Conservation (phyloP, 2,797 vertebrate genomes). For the Channallabes apus region DNA sequence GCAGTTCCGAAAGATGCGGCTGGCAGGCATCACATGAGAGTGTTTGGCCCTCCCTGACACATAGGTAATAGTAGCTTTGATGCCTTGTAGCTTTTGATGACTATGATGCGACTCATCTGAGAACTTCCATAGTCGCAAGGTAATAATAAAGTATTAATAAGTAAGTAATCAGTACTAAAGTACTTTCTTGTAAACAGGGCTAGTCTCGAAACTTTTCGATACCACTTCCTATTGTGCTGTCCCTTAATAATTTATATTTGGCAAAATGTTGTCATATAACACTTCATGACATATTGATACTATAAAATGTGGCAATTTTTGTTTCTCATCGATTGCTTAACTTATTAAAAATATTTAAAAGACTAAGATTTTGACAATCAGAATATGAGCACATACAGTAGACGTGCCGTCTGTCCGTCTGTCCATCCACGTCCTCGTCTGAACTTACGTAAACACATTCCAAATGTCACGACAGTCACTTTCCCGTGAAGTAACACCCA, state of each 20-base stretch:
- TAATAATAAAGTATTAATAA: too few species aligned
- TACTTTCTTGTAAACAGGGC: too few species aligned
- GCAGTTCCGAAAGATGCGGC: too few species aligned
- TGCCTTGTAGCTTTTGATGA: too few species aligned
- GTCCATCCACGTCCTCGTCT: not conserved
- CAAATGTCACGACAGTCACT: not conserved
- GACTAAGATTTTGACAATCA: not conserved
- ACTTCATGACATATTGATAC: not conserved
- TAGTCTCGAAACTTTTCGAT: not conserved
- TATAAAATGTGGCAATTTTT: not conserved
- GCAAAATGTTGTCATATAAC: not conserved
- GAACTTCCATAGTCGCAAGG: too few species aligned
- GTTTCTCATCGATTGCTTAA: not conserved
- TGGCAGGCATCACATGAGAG: too few species aligned
- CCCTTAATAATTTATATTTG: not conserved
- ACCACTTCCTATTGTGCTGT: not conserved
- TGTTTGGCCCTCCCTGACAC: too few species aligned
- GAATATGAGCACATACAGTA: not conserved
- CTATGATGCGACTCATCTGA: too few species aligned
- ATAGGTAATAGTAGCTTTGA: too few species aligned
- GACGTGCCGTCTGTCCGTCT: not conserved
- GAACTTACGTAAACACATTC: not conserved
- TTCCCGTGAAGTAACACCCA: constrained; percentile 15
- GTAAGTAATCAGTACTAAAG: too few species aligned
- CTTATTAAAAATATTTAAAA: not conserved